Evolutionary conservation across 1,140 invertebrate species (phyloP), one percentile per base, ranked within the genome.

Genomic region (Nomia melanderi): DNA sequence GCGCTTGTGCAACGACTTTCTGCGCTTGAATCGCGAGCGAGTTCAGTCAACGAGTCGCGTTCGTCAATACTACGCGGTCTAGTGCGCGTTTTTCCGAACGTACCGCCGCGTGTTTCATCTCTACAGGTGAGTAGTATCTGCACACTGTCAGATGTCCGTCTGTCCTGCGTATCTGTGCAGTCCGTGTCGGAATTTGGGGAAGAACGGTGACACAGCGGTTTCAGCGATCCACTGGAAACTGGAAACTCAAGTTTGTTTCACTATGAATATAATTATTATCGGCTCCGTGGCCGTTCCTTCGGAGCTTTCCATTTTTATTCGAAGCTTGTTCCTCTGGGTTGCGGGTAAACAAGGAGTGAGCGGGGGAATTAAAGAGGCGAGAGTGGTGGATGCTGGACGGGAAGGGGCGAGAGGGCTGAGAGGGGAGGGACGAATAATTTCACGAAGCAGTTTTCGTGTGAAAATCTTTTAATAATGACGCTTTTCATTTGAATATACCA

Each of bases 31-130:
- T 80, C 72, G 78, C 50, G 59, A 73, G 78, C 41, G 70, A 64
- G 67, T 83, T 88, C 81, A 88, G 87, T 88, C 64, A 66, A 70
- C 80, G 73, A 67, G 60, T 79, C 81, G 86, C 86, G 79, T 78
- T 88, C 82, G 66, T 81, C 71, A 78, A 57, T 56, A 73, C 50
- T 82, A 59, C 76, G 81, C 56, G 79, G 62, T 64, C 47, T 31
- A 27, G 65, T 33, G 17, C 39, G 39, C 50, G 44, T 36, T 62
- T 23, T 29, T 29, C 41, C 25, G 20, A 33, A 12, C 25, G 36
- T 20, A 11, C 7, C 41, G 39, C 20, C 12, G 56, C 14, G 64
- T n/a, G 31, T 59, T 67, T 50, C 64, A 67, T 27, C 54, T 66
- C 17, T 29, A 27, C 73, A 66, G 73, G 64, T 76, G 64, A 76